Percentiles rank a stretch among this genome's conserved stretches.
These are phyloP conservation scores for Aegotheles bennettii DNA, from an alignment of 2,113 vertebrate genomes.

Conservation along the genomic window DNA sequence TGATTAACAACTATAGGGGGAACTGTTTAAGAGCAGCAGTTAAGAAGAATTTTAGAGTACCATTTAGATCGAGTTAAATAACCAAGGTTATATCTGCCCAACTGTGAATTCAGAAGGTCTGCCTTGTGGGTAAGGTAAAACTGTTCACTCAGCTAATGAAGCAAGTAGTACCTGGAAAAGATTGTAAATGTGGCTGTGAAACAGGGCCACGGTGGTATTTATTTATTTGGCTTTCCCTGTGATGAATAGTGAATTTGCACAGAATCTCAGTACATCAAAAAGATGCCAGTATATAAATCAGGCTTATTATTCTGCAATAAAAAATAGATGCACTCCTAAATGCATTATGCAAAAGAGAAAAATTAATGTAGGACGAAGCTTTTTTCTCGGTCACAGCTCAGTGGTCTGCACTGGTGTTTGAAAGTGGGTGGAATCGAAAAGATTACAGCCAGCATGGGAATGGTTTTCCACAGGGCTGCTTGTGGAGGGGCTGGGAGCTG, in stretches of 20 bases:
- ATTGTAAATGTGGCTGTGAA: background rate
- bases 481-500: background rate
- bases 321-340: background rate
- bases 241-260: background rate
- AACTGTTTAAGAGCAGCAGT: conserved; percentile 26
- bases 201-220: background rate
- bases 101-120: background rate
- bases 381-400: background rate
- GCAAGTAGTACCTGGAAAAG: background rate
- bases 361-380: background rate
- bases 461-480: background rate
- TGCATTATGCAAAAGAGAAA: background rate
- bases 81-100: background rate
- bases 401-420: background rate
- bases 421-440: fast-evolving
- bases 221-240: background rate
- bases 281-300: background rate
- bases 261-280: background rate
- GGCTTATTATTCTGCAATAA: background rate
- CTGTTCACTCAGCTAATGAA: background rate
- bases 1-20: conserved; percentile 49
- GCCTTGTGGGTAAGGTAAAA: background rate
- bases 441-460: background rate
- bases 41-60: conserved; percentile 29
- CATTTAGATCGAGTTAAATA: conserved; percentile 30